Evolutionary conservation across 2,113 vertebrate genomes (phyloP), one percentile per base, ranked within the genome.

Genomic region (Peucedramus taeniatus): DNA sequence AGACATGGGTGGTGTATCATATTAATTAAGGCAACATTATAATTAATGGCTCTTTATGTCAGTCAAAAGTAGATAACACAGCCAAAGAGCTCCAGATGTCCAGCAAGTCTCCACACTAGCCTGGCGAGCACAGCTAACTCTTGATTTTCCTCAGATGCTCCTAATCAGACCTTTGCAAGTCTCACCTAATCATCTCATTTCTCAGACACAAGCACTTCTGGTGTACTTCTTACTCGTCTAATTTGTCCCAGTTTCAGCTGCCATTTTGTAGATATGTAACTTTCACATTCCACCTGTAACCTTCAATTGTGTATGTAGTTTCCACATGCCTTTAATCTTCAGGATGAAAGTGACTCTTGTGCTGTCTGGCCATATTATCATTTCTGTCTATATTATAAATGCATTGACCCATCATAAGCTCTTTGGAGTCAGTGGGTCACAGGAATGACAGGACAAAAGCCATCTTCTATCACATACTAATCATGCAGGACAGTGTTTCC

Each of bases 111-210:
- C 39, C 33, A 24, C 21, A 14, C 31, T 33, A 39, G 24, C 17
- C 27, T 70, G 39, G 27, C 1, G 23, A 81, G 21, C 23, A 33
- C 9, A 70, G 5, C 4, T 53, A 57, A 50, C 19, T 89, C 59
- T 57, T 64, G 12, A 23, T 72, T 89, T 75, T 81, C 24, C 21
- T 82, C 47, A 87, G 28, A 45, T 54, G 15, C 5, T 84, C 26
- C 16, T 57, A 45, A 30, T 50, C n/a, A n/a, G n/a, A n/a, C 14
- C 3, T 31, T 49, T 0, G 0, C 13, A 8, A 69, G 45, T 44
- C 24, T 72, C 31, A 63, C 16, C 6, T 49, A n/a, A 61, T 37
- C 40, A 61, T 53, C 13, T 80, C 7, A 45, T 77, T 77, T 65
- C 54, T 77, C n/a, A 80, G 53, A 64, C 16, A 59, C 21, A 76